Evolutionary conservation across 2,113 vertebrate species (phyloP).

Genomic region (Osmerus eperlanus): DNA sequence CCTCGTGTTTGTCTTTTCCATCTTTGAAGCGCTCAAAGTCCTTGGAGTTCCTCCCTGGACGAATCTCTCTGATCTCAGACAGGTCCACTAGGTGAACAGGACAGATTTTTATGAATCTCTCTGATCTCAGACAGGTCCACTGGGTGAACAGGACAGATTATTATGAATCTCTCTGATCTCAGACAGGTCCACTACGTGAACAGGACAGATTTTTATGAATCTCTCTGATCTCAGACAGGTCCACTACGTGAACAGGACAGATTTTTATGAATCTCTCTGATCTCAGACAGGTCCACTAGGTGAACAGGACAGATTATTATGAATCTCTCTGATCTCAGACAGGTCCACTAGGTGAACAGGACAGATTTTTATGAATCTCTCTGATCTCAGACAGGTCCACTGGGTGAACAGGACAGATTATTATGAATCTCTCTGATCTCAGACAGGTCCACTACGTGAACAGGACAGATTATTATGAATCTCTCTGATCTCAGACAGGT

Average conservation of each 20-base stretch:
- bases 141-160: slow-evolving; percentile 54
- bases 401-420: slow-evolving; percentile 55
- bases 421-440: slow-evolving; percentile 76
- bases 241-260: slow-evolving; percentile 77
- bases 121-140: slow-evolving; percentile 95
- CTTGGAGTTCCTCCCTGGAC: slow-evolving; percentile 87
- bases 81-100: slow-evolving; percentile 84
- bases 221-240: slow-evolving; percentile 92
- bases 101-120: background rate
- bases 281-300: slow-evolving; percentile 91
- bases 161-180: slow-evolving; percentile 88
- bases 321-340: slow-evolving; percentile 90
- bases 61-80: slow-evolving; percentile 90
- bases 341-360: slow-evolving; percentile 84
- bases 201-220: background rate
- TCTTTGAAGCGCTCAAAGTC: slow-evolving; percentile 93
- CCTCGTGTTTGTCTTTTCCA: slow-evolving; percentile 74
- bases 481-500: slow-evolving; percentile 92
- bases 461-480: slow-evolving; percentile 54
- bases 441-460: slow-evolving; percentile 86
- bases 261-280: slow-evolving; percentile 60
- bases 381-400: slow-evolving; percentile 95
- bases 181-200: slow-evolving; percentile 85
- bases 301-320: slow-evolving; percentile 34
- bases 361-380: slow-evolving; percentile 61